Evolutionary conservation across 2,888 invertebrate genomes (phyloP).

Genomic region (Enoplolaimus lenunculus): DNA sequence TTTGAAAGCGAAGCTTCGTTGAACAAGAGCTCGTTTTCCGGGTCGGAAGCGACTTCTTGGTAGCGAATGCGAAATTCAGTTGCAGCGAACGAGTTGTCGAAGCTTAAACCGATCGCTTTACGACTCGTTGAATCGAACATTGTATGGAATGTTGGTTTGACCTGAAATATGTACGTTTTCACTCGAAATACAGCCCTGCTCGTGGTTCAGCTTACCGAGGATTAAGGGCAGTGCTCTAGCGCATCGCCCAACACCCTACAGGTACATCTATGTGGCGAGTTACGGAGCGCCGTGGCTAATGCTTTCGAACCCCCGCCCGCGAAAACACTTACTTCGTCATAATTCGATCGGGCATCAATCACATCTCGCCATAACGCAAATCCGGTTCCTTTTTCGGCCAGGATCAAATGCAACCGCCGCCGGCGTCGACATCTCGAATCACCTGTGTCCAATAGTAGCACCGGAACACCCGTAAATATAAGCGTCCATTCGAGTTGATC

Average conservation of each 20-base stretch:
- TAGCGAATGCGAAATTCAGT: conserved; percentile 10
- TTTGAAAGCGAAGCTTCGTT: too few species aligned
- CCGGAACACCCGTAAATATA: conserved; percentile 62
- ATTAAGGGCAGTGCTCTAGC: too few species aligned
- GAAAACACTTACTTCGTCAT: neutral
- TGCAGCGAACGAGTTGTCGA: conserved; percentile 7
- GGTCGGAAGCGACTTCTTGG: neutral
- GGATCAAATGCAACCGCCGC: conserved; percentile 53
- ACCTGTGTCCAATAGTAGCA: conserved; percentile 60
- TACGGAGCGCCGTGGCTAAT: too few species aligned
- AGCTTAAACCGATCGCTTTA: neutral
- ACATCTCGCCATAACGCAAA: conserved; percentile 67
- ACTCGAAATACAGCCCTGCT: too few species aligned
- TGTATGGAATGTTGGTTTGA: conserved; percentile 9
- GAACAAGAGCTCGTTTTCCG: neutral
- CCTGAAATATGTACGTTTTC: neutral
- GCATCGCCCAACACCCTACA: too few species aligned
- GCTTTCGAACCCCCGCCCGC: too few species aligned
- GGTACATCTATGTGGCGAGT: too few species aligned
- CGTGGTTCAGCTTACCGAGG: too few species aligned
- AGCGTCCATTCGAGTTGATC: conserved; percentile 51
- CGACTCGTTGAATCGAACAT: neutral
- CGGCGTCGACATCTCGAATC: conserved; percentile 56
- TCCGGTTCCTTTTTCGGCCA: conserved; percentile 64
- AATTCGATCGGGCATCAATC: conserved; percentile 59